Evolutionary conservation across 2,113 vertebrate genomes (phyloP).

Genomic region (Sinosuthora webbiana): DNA sequence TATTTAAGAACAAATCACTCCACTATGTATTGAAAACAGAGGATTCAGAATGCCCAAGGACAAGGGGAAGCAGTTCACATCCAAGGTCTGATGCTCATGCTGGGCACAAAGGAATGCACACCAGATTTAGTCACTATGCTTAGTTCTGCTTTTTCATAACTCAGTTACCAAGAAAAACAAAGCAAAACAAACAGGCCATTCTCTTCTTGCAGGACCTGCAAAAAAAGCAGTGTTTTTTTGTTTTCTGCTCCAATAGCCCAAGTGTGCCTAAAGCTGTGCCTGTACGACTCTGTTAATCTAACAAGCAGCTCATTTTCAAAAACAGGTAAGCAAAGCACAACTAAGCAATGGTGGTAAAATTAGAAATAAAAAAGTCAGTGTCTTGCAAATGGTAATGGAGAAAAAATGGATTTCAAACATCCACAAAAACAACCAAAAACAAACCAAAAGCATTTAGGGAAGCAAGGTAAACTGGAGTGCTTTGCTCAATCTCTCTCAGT

Average conservation of each 20-base stretch:
- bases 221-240: not conserved
- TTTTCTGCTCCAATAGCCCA: slow-evolving; percentile 21
- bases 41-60: not conserved
- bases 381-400: not conserved
- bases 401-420: not conserved
- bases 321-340: slow-evolving; percentile 2
- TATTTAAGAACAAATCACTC: not conserved
- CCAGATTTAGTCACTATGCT: slow-evolving; percentile 27
- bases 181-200: slow-evolving; percentile 9
- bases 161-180: slow-evolving; percentile 46
- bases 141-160: slow-evolving; percentile 34
- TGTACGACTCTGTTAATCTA: not conserved
- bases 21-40: not conserved
- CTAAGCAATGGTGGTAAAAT: not conserved
- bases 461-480: not conserved
- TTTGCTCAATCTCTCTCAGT: not conserved
- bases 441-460: not conserved
- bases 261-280: not conserved
- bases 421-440: not conserved
- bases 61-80: not conserved
- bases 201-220: slow-evolving; percentile 14
- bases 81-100: slow-evolving; percentile 10
- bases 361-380: not conserved
- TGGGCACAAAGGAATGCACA: slow-evolving; percentile 17
- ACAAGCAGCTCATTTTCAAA: not conserved